Conservation (phyloP, 2,797 vertebrate genomes). For the Enteromius trimaculatus region DNA sequence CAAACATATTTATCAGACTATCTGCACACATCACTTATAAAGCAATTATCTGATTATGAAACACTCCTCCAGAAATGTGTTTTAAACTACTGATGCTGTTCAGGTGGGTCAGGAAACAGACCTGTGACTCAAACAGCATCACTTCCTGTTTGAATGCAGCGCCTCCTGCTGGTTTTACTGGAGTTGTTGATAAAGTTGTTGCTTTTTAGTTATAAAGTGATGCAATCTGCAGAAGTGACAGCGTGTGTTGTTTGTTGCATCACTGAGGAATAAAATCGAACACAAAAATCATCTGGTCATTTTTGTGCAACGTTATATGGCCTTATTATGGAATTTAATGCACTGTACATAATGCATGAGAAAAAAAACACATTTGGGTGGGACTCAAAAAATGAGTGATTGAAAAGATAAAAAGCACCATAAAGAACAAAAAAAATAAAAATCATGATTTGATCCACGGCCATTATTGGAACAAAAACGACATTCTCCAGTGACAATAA, state of each 20-base stretch:
- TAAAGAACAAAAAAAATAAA: too few relatives aligned
- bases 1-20: background rate
- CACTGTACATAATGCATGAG: background rate
- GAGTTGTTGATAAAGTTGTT: background rate
- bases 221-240: too few relatives aligned
- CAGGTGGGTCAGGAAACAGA: background rate
- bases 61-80: background rate
- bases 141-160: constrained; percentile 42
- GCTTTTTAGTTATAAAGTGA: background rate
- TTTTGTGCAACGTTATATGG: background rate
- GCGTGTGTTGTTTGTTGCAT: background rate
- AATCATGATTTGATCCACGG: background rate
- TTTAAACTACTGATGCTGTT: background rate
- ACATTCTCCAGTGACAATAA: background rate
- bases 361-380: background rate
- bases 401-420: background rate
- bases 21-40: background rate
- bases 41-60: background rate
- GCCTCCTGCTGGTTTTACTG: constrained; percentile 17
- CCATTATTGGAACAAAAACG: background rate
- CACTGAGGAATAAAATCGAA: background rate
- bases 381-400: background rate
- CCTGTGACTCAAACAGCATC: background rate
- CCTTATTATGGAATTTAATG: background rate
- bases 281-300: background rate